Evolutionary conservation across 2,888 invertebrate species (phyloP), one percentile per base, ranked within the genome.

Genomic region (Falcaria lacertinaria): DNA sequence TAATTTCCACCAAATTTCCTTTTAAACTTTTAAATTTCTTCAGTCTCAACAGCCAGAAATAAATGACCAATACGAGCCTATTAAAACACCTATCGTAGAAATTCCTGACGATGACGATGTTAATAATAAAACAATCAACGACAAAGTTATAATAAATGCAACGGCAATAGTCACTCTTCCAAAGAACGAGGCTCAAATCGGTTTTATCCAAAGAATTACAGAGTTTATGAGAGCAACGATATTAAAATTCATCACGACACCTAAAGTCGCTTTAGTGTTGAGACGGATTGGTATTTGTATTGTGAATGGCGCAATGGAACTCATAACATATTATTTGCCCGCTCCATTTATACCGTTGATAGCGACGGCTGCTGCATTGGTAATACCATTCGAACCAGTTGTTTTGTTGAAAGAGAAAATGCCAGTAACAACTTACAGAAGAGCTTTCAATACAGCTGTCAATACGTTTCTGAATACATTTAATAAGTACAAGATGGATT

Each of bases 371-470:
- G 88, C 88, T 0, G 86, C 87, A 0, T 70, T 81, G 60, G 39
- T 87, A 0, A 85, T 88, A 49, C 88, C 88, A 0, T 88, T 86
- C 45, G 88, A 88, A 43, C 88, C 88, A 25, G 74, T 88, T 0
- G 80, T 87, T 0, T 73, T 75, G 63, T 42, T 88, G 1, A 69
- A 74, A 47, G 69, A 85, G 28, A 76, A 57, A 54, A 82, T 88
- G 76, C 88, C 88, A 1, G 84, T 87, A 0, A 72, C 80, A 0
- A 87, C 81, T 38, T 88, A 88, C 28, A 75, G 85, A 39, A 64
- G 87, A 53, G 88, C 88, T 0, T 70, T 88, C 1, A 71, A 70
- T 36, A 77, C 75, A 15, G 88, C 87, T 2, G 57, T 88, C 0
- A 66, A 68, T 33, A 66, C 74, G 1, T 88, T 88, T 45, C 45